Conservation (phyloP, 2,888 invertebrate genomes). For the Synergus gifuensis region DNA sequence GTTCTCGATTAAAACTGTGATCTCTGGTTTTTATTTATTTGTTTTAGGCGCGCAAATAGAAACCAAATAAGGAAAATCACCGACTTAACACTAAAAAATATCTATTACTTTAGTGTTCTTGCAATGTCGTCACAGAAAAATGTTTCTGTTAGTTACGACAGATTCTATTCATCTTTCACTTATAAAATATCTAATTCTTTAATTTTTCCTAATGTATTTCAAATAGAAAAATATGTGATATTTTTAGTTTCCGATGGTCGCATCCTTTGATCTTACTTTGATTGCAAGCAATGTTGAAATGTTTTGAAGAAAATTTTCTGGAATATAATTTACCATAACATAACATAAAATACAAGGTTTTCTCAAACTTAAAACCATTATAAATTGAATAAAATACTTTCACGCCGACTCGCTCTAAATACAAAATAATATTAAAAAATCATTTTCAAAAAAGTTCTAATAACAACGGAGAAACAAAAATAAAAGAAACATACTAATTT, state of each 20-base stretch:
- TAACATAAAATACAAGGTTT: background rate
- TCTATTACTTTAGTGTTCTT: no score
- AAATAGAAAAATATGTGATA: background rate
- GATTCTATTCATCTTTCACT: background rate
- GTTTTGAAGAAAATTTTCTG: background rate
- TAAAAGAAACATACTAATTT: background rate
- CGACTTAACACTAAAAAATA: background rate
- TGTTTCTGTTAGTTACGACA: background rate
- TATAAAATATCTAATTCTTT: background rate
- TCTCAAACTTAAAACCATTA: constrained; percentile 11
- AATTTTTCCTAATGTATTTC: background rate
- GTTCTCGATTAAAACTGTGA: constrained; percentile 5
- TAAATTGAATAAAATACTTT: constrained; percentile 22
- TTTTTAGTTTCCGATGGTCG: background rate
- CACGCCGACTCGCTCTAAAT: constrained; percentile 27
- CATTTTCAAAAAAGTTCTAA: constrained; percentile 1
- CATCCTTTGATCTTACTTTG: background rate
- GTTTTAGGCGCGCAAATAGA: background rate
- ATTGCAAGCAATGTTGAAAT: background rate
- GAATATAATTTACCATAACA: background rate
- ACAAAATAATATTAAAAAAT: constrained; percentile 26
- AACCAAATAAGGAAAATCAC: background rate
- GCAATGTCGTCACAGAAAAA: background rate
- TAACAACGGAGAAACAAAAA: constrained; percentile 20
- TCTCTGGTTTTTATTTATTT: constrained; percentile 18